Evolutionary conservation across 2,888 invertebrate species (phyloP).

Genomic region (Parnassius smintheus): DNA sequence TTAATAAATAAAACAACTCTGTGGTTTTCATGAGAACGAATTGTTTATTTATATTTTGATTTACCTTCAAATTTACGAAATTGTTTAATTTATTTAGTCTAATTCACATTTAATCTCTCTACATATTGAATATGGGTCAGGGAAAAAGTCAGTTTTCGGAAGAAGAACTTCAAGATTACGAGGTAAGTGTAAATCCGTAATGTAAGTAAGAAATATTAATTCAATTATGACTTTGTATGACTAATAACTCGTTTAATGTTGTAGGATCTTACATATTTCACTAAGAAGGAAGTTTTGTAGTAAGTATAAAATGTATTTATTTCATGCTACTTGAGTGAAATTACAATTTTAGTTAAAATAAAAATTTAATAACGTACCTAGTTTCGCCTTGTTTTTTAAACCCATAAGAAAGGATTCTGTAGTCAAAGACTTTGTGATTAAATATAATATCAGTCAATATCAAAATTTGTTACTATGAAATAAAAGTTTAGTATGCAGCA

Average conservation of each 20-base stretch:
- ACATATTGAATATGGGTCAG: conserved; percentile 85
- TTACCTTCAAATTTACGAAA: too few relatives aligned
- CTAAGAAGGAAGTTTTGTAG: conserved; percentile 95
- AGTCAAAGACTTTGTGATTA: too few relatives aligned
- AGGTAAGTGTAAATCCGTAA: conserved; percentile 76
- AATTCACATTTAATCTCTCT: not conserved
- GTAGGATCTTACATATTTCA: conserved; percentile 96
- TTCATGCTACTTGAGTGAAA: too few relatives aligned
- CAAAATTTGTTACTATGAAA: too few relatives aligned
- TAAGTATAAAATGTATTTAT: conserved; percentile 74
- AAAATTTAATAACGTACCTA: too few relatives aligned
- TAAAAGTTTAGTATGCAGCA: too few relatives aligned
- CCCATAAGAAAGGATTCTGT: too few relatives aligned
- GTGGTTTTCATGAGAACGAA: not conserved
- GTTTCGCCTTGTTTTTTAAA: too few relatives aligned
- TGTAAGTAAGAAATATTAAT: conserved; percentile 1
- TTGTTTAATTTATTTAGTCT: not conserved
- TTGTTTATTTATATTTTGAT: conserved; percentile 7
- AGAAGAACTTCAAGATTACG: conserved; percentile 94
- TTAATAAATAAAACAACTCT: too few relatives aligned
- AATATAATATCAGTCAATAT: too few relatives aligned
- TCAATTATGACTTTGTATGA: conserved; percentile 3
- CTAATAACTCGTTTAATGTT: conserved; percentile 42
- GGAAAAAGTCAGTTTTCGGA: conserved; percentile 92
- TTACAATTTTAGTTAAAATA: too few relatives aligned